Evolutionary conservation across 2,797 vertebrate genomes (phyloP).

Genomic region (Hozukius guyotensis): DNA sequence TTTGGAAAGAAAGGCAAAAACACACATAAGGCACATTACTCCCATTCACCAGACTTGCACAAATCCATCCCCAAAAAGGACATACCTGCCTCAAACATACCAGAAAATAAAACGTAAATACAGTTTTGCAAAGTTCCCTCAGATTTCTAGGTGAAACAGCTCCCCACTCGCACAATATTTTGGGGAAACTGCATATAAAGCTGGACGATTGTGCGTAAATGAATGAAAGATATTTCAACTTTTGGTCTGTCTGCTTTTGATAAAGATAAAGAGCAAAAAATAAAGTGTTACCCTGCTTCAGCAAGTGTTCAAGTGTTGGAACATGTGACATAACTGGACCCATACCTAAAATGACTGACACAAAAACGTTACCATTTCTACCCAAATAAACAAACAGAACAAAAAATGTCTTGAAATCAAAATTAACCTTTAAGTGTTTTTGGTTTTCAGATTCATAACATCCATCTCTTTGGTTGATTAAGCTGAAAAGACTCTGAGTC

Average conservation of each 20-base stretch:
- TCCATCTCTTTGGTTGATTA: neutral
- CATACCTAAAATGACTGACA: neutral
- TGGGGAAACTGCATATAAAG: neutral
- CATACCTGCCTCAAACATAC: neutral
- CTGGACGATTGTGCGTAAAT: neutral
- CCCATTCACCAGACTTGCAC: neutral
- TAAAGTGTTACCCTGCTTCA: neutral
- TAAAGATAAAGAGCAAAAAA: neutral
- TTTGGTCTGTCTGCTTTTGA: neutral
- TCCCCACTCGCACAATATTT: neutral
- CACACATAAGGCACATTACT: slow-evolving; percentile 63
- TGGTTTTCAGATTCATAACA: neutral
- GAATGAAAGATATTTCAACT: neutral
- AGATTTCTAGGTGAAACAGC: slow-evolving; percentile 24
- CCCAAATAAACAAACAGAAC: slow-evolving; percentile 2
- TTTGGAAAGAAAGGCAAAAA: slow-evolving; percentile 62
- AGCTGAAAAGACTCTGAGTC: neutral
- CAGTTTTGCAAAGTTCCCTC: slow-evolving; percentile 50
- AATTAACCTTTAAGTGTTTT: neutral
- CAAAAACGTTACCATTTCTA: neutral
- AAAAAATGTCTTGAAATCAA: neutral
- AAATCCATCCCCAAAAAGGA: slow-evolving; percentile 1
- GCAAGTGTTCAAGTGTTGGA: neutral
- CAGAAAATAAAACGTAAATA: slow-evolving; percentile 22
- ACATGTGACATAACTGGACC: neutral